Evolutionary conservation across 2,888 invertebrate species (phyloP), one percentile per base, ranked within the genome.

Genomic region (Melipona beecheii): DNA sequence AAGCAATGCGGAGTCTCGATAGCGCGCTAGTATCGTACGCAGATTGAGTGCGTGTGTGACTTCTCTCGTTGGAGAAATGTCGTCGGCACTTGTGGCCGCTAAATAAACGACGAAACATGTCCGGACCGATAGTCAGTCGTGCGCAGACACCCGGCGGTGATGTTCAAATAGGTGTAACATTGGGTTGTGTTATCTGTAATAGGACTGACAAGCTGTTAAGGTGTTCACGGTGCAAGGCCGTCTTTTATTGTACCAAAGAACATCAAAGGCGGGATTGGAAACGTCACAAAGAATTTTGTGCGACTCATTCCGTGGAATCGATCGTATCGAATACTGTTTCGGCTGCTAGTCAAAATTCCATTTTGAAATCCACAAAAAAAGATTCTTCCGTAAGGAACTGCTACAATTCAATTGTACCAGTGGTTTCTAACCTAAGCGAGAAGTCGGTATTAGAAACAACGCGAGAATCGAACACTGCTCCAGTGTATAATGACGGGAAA

Each of bases 231-330:
- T 98, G 98, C 94, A 96, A 97, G 92, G 95, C 94, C 83, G 95
- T 96, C 73, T 97, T 96, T 94, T 98, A 98, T 94, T 98, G 98
- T 95, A 97, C 96, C 83, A 97, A 96, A 89, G 96, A 96, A 86
- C 98, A 98, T 94, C 98, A 98, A 94, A 96, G 96, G 86, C 95
- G 96, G 91, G 97, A 98, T 93, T 98, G 98, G 98, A 96, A 96
- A 92, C 95, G 95, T 88, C 98, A 98, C 93, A 97, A 96, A 95
- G 94, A 94, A 72, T 87, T 90, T 79, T 94, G 94, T 72, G 77
- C 80, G 24, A 77, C 78, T 75, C 87, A 84, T 62, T 83, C 88
- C 9, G 62, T 73, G 36, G 76, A 76, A 68, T 75, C 82, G 72
- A 58, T 76, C 68, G 54, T 65, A 52, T 31, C 81, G 11, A 52